Conservation (phyloP, 2,797 vertebrate species). For the Catharus ustulatus region DNA sequence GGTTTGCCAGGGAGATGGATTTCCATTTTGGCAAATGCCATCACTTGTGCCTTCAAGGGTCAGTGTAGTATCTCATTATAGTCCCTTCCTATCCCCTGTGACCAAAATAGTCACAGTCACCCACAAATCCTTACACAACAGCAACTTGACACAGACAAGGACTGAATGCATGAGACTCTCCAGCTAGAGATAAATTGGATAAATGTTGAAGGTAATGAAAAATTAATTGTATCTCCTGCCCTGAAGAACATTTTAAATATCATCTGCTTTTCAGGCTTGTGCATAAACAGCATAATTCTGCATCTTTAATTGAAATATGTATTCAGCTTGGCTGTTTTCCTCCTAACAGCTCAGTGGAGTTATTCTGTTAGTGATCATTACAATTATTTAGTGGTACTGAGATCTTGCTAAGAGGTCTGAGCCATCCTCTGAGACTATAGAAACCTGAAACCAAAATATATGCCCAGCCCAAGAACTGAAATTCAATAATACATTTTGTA, state of each 20-base stretch:
- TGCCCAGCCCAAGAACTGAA: background rate
- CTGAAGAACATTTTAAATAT: background rate
- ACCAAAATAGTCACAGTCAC: background rate
- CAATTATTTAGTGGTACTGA: background rate
- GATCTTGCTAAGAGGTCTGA: background rate
- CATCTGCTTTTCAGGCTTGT: background rate
- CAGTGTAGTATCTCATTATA: background rate
- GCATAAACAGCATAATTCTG: constrained; percentile 3
- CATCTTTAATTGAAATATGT: constrained; percentile 10
- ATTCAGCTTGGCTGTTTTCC: background rate
- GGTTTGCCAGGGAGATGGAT: background rate
- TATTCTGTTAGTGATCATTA: background rate
- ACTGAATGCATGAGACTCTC: background rate
- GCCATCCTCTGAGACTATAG: background rate
- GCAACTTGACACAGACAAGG: background rate
- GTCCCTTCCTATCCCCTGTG: background rate
- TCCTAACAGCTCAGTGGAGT: background rate
- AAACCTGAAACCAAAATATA: background rate
- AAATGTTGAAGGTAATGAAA: constrained; percentile 33
- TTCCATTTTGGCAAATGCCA: background rate
- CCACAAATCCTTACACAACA: background rate
- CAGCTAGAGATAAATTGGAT: background rate
- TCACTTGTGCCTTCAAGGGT: background rate
- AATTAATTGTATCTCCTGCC: constrained; percentile 11
- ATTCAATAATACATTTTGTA: background rate